Evolutionary conservation across 2,888 invertebrate species (phyloP).

Genomic region (Lycia hirtaria): DNA sequence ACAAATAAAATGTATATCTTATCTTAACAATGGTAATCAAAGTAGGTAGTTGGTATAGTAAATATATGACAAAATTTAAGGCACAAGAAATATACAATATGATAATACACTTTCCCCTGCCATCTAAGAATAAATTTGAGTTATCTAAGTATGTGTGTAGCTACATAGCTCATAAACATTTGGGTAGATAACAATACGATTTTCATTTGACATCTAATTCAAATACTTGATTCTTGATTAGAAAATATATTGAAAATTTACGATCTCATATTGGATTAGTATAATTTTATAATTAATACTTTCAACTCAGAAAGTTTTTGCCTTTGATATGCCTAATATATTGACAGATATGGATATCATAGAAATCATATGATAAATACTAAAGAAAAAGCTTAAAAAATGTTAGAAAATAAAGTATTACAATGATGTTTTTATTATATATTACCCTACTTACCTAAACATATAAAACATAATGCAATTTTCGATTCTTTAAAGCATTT

Average conservation of each 20-base stretch:
- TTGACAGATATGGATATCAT: neutral
- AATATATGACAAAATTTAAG: conserved; percentile 4
- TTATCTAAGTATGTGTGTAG: no score
- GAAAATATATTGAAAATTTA: no score
- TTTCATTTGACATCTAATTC: no score
- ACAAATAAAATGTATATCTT: neutral
- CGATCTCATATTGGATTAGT: no score
- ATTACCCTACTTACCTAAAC: conserved; percentile 21
- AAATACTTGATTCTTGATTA: no score
- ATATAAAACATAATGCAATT: conserved; percentile 36
- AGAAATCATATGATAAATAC: neutral
- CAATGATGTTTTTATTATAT: neutral
- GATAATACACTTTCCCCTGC: neutral
- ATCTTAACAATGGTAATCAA: neutral
- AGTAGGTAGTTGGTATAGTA: neutral
- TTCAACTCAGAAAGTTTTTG: neutral
- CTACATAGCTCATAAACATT: no score
- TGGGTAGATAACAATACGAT: no score
- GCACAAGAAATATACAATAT: conserved; percentile 7
- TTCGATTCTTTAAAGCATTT: conserved; percentile 57
- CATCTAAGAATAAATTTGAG: neutral
- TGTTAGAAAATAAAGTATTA: neutral
- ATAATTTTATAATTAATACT: neutral
- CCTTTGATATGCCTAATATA: conserved; percentile 10
- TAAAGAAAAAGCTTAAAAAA: no score